Base-by-base conservation (phyloP, 1,140 invertebrate genomes). In the Cotesia vestalis region DNA sequence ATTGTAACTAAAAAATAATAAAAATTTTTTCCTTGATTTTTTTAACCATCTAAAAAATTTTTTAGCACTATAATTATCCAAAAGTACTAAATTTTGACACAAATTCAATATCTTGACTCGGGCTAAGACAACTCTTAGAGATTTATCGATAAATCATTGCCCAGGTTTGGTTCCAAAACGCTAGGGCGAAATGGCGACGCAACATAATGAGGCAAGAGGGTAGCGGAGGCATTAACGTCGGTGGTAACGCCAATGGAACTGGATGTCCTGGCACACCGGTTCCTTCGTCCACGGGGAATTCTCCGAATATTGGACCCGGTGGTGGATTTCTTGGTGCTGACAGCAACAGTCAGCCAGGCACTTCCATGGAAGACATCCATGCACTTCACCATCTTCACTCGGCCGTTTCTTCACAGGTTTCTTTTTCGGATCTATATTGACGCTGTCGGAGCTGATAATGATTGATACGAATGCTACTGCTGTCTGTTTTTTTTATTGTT, bases 161-260 rank as follows among this genome's bases (percentile, higher is more conserved):
- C 11, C 82, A 98, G 96, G 96, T 99, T 1, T 98, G 96, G 97
- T 99, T 99, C 84, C 97, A 99, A 91, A 99, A 98, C 85, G 96
- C 96, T 0, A 87, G 97, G 73, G 97, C 97, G 34, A 98, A 99
- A 89, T 97, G 96, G 93, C 90, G 97, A 78, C 90, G 96, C 35
- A 94, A 94, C 79, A 89, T 94, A 78, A 92, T 94, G 90, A 83
- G 93, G 20, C 93, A 94, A 80, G 93, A 94, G 80, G 88, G 89
- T 12, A 86, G 85, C 12, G 76, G 80, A 68, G 78, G 76, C 57
- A 75, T 74, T 73, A 70, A 81, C 69, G 77, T 83, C 63, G 8
- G 40, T 2, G 40, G 40, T 8, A 46, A 46, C 11, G 40, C 6
- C 6, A 46, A 6, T 46, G 40, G 40, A 46, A 46, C 6, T 46